Conservation (phyloP, 2,888 invertebrate species). For the Galeopsomyia nigrocyanea region DNA sequence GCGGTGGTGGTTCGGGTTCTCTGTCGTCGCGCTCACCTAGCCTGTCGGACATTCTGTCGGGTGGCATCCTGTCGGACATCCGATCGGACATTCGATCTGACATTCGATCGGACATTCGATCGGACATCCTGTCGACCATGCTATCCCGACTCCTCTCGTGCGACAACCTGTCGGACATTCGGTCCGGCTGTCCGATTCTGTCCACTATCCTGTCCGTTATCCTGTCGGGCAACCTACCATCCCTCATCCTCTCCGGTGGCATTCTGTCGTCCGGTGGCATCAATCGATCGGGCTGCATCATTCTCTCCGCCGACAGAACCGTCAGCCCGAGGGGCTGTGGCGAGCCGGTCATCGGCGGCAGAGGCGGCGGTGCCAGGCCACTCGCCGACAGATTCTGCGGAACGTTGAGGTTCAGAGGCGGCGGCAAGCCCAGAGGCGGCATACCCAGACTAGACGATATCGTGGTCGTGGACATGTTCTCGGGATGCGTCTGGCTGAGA, state of each 20-base stretch:
- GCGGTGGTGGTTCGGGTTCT: constrained; percentile 51
- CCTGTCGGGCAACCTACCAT: constrained; percentile 31
- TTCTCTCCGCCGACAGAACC: constrained; percentile 56
- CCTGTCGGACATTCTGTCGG: constrained; percentile 45
- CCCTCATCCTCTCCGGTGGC: constrained; percentile 35
- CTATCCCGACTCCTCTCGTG: constrained; percentile 31
- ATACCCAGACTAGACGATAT: constrained; percentile 36
- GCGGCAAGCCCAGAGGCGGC: constrained; percentile 42
- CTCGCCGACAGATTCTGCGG: constrained; percentile 63
- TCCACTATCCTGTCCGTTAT: constrained; percentile 41
- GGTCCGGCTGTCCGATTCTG: constrained; percentile 22
- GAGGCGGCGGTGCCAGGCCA: constrained; percentile 38
- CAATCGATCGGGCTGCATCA: constrained; percentile 31
- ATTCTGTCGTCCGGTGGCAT: constrained; percentile 37
- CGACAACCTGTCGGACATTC: constrained; percentile 39
- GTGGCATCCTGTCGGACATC: constrained; percentile 49
- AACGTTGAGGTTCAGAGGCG: constrained; percentile 65
- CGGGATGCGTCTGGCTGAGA: constrained; percentile 53
- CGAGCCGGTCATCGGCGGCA: constrained; percentile 61
- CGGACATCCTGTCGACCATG: constrained; percentile 47
- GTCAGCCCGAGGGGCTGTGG: constrained; percentile 64
- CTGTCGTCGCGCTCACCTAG: constrained; percentile 52
- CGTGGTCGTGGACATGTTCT: constrained; percentile 60
- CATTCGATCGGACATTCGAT: constrained; percentile 55
- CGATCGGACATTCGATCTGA: constrained; percentile 55